Evolutionary conservation across 2,113 vertebrate genomes (phyloP), one percentile per base, ranked within the genome.

Genomic region (Montifringilla adamsi): DNA sequence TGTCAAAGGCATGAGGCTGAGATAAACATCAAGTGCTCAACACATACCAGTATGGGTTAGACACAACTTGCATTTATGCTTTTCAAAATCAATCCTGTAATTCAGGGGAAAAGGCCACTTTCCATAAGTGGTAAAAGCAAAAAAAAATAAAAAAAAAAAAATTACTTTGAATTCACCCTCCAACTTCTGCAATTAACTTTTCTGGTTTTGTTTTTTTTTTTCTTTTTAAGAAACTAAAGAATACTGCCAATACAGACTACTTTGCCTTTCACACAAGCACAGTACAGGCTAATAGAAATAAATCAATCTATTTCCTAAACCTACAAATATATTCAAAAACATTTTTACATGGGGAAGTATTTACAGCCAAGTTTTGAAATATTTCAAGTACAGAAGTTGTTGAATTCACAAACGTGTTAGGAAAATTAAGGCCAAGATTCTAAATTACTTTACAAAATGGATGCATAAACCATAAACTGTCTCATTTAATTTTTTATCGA

Each of bases 401-500:
- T 82, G 79, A 90, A 85, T 94, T 89, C 73, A 90, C 52, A 92
- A 87, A 86, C 2, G 1, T 39, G 76, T 49, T 62, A 76, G 7
- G 20, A 93, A 93, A 89, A 85, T 55, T 43, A 91, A 63, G 66
- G 56, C 35, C 66, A 74, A 91, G 47, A 68, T 89, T 59, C 73
- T 91, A 69, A 92, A 89, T 62, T 68, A 69, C 64, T 91, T 94
- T 83, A 81, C 44, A 92, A 87, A 97, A 88, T 43, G 59, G 44
- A 90, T 82, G 46, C 23, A 84, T 62, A 87, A 96, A 87, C 39
- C 60, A 55, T 86, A 84, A 17, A 76, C 11, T 35, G 56, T 77
- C 86, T 81, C 37, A 78, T 91, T 93, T 81, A 94, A 81, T 75
- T 85, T 93, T 86, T 92, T 74, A 91, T 80, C 76, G 67, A 85